phyloP scores from a whole-genome alignment of 2,113 vertebrate species.

The Hiodon alosoides region DNA sequence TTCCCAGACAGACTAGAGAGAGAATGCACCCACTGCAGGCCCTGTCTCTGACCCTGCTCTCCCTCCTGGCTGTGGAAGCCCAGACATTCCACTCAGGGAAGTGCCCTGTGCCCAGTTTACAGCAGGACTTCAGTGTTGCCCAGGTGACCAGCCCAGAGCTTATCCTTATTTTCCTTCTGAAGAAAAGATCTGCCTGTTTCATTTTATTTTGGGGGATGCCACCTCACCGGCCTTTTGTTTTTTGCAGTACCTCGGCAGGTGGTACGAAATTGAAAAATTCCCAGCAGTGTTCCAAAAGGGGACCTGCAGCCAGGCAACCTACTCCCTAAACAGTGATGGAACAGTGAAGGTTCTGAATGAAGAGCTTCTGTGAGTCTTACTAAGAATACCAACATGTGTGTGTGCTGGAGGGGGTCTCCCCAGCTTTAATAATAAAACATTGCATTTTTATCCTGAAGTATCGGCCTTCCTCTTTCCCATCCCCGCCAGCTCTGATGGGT shows the following conservation, averaged over 20 bases:
- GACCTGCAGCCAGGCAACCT: conserved; percentile 67
- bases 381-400: too few relatives aligned
- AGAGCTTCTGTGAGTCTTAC: conserved; percentile 51
- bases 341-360: conserved; percentile 73
- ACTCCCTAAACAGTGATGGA: conserved; percentile 60
- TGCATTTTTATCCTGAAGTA: neutral
- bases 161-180: neutral
- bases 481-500: conserved; percentile 38
- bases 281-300: conserved; percentile 68
- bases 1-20: neutral
- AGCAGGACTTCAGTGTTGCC: conserved; percentile 48
- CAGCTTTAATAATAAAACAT: neutral
- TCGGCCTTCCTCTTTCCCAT: neutral
- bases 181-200: neutral
- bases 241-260: conserved; percentile 73
- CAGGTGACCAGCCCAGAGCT: conserved; percentile 34
- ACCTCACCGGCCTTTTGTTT: neutral
- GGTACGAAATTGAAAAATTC: conserved; percentile 76
- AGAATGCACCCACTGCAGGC: conserved; percentile 51
- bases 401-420: neutral
- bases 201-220: neutral
- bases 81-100: conserved; percentile 34
- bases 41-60: conserved; percentile 48
- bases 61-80: conserved; percentile 34
- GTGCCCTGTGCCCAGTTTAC: conserved; percentile 47